These are phyloP conservation scores for Oasisia sp. DNA, from an alignment of 2,888 invertebrate genomes.

Conservation along the genomic window DNA sequence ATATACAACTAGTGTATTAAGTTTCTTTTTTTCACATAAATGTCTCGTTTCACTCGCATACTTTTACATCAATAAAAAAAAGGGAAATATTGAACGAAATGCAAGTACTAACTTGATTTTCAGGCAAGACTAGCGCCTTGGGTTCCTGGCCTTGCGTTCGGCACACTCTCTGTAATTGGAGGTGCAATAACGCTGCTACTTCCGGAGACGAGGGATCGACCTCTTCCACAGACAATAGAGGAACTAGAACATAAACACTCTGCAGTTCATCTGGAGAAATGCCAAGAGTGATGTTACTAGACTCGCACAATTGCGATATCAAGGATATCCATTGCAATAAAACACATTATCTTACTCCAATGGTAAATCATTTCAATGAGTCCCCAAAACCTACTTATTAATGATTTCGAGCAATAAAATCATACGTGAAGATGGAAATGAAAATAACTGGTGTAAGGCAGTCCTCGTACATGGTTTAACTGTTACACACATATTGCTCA, in stretches of 20 bases:
- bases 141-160: conserved; percentile 39
- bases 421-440: no score
- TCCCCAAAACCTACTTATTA: no score
- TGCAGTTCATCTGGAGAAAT: background rate
- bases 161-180: conserved; percentile 35
- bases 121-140: conserved; percentile 32
- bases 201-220: conserved; percentile 45
- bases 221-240: conserved; percentile 47
- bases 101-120: background rate
- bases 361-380: no score
- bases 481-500: no score
- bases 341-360: no score
- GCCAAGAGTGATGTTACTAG: background rate
- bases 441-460: no score
- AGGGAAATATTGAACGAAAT: background rate
- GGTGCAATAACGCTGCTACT: conserved; percentile 40
- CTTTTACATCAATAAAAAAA: background rate
- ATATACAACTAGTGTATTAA: no score
- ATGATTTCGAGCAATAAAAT: no score
- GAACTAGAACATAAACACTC: conserved; percentile 19
- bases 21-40: no score
- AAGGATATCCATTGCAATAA: no score
- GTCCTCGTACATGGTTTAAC: no score
- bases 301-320: background rate
- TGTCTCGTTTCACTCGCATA: no score